Evolutionary conservation across 2,888 invertebrate species (phyloP).

Genomic region (Raillietiella orientalis): DNA sequence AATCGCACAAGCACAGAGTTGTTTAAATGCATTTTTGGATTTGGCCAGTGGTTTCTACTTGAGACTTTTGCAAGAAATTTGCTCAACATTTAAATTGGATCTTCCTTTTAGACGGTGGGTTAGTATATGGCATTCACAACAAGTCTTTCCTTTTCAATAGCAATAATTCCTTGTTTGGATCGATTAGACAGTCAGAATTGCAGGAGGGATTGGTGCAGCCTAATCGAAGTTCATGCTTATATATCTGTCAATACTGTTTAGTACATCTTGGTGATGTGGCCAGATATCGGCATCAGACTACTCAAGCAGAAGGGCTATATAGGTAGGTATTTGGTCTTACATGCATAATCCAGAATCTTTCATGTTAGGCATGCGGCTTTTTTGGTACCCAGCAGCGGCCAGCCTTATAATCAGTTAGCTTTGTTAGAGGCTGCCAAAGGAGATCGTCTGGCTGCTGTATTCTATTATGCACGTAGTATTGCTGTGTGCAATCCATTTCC

Average conservation of each 20-base stretch:
- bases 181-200: too few species aligned
- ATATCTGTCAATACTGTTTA: slow-evolving; percentile 58
- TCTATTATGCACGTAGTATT: slow-evolving; percentile 52
- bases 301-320: slow-evolving; percentile 54
- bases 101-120: slow-evolving; percentile 30
- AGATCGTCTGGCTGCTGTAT: slow-evolving; percentile 44
- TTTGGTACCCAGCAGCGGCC: slow-evolving; percentile 39
- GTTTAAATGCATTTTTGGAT: slow-evolving; percentile 1
- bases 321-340: slow-evolving; percentile 14
- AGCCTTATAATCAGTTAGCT: slow-evolving; percentile 60
- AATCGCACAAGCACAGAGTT: slow-evolving; percentile 3
- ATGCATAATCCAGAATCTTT: too few species aligned
- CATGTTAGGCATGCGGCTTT: slow-evolving; percentile 31
- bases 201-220: slow-evolving; percentile 18
- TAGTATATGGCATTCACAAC: slow-evolving; percentile 15
- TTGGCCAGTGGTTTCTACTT: slow-evolving; percentile 12
- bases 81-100: slow-evolving; percentile 43
- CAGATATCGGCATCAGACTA: slow-evolving; percentile 42
- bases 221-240: slow-evolving; percentile 36
- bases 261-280: slow-evolving; percentile 63
- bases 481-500: slow-evolving; percentile 56
- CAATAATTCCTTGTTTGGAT: too few species aligned
- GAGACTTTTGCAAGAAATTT: slow-evolving; percentile 42
- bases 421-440: slow-evolving; percentile 45
- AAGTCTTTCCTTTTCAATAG: too few species aligned